Base-by-base conservation (phyloP, 2,888 invertebrate species). In the Tachina lurida region DNA sequence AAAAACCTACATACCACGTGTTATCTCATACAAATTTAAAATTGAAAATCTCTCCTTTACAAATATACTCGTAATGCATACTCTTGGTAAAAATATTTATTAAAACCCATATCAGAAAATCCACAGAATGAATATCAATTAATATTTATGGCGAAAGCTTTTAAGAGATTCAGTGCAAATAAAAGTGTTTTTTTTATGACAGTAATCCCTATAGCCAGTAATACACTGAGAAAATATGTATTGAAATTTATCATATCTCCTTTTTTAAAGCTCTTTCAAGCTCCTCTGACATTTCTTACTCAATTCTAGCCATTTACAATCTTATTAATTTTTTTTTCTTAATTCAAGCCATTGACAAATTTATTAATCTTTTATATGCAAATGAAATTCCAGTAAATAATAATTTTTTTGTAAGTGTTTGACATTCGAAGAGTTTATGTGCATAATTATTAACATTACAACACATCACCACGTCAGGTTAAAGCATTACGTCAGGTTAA, bases 111-210 rank as follows among this genome's bases (percentile, higher is more conserved):
- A 22, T 7, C 60, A 68, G 1, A 39, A 68, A 54, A 45, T 78
- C 63, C 62, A 15, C 62, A 45, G 17, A 70, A 78, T 54, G 31
- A 70, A 78, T 54, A 78, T 71, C 63, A 78, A 71, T 78, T 71
- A 62, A 52, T 43, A 45, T 78, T 78, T 71, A 63, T 71, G 70
- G 56, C 54, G 71, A 63, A 22, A 31, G 47, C 60, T 56, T 45
- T 60, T 17, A 73, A 73, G 47, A 17, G 7, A 13, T 47, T 12
- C 39, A 17, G 17, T 43, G 15, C 17, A 12, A 62, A 10, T 9
- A 19, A 17, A 62, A 62, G 43, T 10, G 43, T 43, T 5, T 5
- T 7, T 31, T 31, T 31, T 31, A 31, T 31, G 31, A 31, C 7
- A 31, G 31, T 31, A 31, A 31, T 31, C 31, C 7, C 0, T 31